These are phyloP conservation scores for Holothuria leucospilota DNA, from an alignment of 53 echinoderm and acorn worm genomes.

Conservation along the genomic window DNA sequence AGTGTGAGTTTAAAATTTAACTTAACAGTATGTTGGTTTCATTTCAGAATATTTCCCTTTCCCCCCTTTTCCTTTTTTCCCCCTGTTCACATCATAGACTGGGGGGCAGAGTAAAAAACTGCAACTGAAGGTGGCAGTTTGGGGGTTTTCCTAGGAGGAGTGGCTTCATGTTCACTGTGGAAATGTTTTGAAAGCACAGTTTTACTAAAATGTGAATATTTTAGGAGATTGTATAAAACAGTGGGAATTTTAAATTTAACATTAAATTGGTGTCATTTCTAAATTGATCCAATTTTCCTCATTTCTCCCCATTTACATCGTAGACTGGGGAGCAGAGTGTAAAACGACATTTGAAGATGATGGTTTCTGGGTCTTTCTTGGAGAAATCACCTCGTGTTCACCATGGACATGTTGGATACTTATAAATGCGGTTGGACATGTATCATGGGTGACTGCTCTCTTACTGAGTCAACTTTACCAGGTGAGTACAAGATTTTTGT, in stretches of 20 bases:
- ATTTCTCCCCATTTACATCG: no score
- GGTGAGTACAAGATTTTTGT: slow-evolving; percentile 49
- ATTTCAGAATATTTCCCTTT: no score
- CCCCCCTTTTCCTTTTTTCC: no score
- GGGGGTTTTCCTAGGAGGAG: slow-evolving; percentile 80
- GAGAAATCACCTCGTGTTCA: slow-evolving; percentile 89
- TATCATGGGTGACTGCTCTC: slow-evolving; percentile 80
- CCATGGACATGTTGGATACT: slow-evolving; percentile 92
- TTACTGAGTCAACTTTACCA: slow-evolving; percentile 82
- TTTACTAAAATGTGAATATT: no score
- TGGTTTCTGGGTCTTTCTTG: slow-evolving; percentile 87
- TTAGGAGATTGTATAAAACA: no score
- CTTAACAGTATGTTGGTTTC: no score
- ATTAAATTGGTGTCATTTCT: no score
- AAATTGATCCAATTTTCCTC: no score
- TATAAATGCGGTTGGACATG: slow-evolving; percentile 68
- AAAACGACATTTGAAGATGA: slow-evolving; percentile 74
- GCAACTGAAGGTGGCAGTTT: slow-evolving; percentile 79
- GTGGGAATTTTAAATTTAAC: no score
- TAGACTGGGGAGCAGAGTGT: slow-evolving; percentile 76
- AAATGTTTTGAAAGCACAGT: slow-evolving; percentile 52
- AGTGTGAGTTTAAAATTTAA: no score
- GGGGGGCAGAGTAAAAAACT: slow-evolving; percentile 62
- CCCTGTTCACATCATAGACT: slow-evolving; percentile 54
- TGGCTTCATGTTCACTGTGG: slow-evolving; percentile 96